Evolutionary conservation across 1,140 invertebrate species (phyloP).

Genomic region (Cheumatopsyche charites): DNA sequence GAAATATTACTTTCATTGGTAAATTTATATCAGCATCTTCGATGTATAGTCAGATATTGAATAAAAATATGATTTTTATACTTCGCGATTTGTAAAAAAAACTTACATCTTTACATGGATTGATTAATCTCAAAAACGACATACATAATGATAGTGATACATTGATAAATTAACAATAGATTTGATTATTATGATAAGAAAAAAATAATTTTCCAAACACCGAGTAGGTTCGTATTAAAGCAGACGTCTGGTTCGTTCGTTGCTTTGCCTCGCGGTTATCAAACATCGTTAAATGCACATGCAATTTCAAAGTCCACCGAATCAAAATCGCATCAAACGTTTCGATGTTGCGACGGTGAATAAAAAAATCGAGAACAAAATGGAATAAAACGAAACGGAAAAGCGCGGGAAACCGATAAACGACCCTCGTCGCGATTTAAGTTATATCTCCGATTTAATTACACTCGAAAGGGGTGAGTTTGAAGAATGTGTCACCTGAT

Average conservation of each 20-base stretch:
- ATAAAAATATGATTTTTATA: background rate
- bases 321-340: background rate
- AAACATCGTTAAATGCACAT: conserved; percentile 3
- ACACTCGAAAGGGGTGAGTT: conserved; percentile 23
- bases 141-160: too few relatives aligned
- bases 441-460: conserved; percentile 45
- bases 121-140: too few relatives aligned
- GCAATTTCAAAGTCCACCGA: background rate
- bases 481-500: conserved; percentile 33
- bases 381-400: background rate
- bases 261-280: background rate
- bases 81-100: background rate
- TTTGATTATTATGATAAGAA: too few relatives aligned
- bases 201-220: too few relatives aligned
- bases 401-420: background rate
- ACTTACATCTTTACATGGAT: background rate
- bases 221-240: too few relatives aligned
- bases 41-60: background rate
- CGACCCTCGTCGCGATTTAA: conserved; percentile 28
- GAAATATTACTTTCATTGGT: background rate
- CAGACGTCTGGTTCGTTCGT: background rate
- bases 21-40: background rate
- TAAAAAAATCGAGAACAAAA: conserved; percentile 2
- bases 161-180: too few relatives aligned
- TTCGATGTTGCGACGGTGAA: conserved; percentile 16